Conservation (phyloP, 2,888 invertebrate species). For the Escarpia spicata region DNA sequence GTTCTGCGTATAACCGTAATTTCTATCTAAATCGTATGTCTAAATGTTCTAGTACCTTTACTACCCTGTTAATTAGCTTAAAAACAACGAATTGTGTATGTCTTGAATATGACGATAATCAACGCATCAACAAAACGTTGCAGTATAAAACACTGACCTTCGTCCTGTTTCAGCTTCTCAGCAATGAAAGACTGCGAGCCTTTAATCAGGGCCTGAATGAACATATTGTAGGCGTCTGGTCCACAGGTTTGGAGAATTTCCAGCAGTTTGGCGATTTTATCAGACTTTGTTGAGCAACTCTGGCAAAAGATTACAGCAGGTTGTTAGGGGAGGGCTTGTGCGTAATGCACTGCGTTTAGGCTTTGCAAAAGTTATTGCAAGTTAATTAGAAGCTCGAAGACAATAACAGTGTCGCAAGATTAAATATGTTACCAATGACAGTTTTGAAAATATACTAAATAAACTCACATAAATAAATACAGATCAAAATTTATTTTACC, state of each 20-base stretch:
- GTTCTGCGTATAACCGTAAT: no score
- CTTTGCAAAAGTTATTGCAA: no score
- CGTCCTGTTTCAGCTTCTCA: slow-evolving; percentile 36
- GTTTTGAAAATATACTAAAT: no score
- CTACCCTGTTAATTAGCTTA: neutral
- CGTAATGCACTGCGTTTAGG: neutral
- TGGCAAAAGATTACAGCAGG: neutral
- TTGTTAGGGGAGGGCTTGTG: neutral
- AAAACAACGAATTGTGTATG: neutral
- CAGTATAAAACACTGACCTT: slow-evolving; percentile 30
- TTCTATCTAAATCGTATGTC: no score
- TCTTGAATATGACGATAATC: neutral
- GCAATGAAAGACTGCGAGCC: slow-evolving; percentile 38
- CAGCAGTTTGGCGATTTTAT: slow-evolving; percentile 29
- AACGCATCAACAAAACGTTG: neutral
- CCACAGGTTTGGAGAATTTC: slow-evolving; percentile 37
- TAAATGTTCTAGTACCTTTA: no score
- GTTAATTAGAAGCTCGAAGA: no score
- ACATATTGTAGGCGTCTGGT: slow-evolving; percentile 36
- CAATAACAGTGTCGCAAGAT: no score
- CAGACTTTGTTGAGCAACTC: neutral
- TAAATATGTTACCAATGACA: no score
- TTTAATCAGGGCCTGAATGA: slow-evolving; percentile 36
- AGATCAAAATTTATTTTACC: no score
- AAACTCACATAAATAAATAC: no score